phyloP scores from a whole-genome alignment of 2,113 vertebrate genomes.

The Chaenocephalus aceratus region DNA sequence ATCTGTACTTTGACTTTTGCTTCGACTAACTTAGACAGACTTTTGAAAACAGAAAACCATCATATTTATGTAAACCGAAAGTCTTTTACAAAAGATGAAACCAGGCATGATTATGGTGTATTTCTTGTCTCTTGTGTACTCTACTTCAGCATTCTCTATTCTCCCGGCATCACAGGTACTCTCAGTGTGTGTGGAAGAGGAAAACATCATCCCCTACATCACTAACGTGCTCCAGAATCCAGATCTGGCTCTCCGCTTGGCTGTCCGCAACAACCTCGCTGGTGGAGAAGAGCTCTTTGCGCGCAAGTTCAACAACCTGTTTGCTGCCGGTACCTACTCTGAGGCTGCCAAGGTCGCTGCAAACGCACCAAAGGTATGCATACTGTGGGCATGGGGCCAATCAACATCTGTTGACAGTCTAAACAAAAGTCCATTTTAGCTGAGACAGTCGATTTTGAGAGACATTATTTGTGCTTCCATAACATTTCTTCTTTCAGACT shows the following conservation, averaged over 20 bases:
- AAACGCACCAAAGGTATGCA: slow-evolving; percentile 96
- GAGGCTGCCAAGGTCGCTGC: slow-evolving; percentile 98
- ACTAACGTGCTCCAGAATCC: slow-evolving; percentile 98
- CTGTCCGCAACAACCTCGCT: slow-evolving; percentile 97
- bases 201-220: slow-evolving; percentile 99
- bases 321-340: slow-evolving; percentile 95
- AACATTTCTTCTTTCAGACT: too few relatives aligned
- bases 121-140: not conserved
- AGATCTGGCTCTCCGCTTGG: slow-evolving; percentile 95
- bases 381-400: not conserved
- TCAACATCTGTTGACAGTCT: not conserved
- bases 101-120: not conserved
- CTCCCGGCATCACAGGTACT: slow-evolving; percentile 86
- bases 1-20: too few relatives aligned
- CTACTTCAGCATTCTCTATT: not conserved
- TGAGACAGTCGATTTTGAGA: too few relatives aligned
- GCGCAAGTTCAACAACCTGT: slow-evolving; percentile 97
- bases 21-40: not conserved
- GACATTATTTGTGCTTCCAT: too few relatives aligned
- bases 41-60: not conserved
- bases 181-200: slow-evolving; percentile 98
- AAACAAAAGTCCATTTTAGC: not conserved
- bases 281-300: slow-evolving; percentile 98
- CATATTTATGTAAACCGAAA: not conserved
- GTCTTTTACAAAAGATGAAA: not conserved